These are phyloP conservation scores for Condylostylus longicornis DNA, from an alignment of 1,140 invertebrate genomes.

Conservation along the genomic window DNA sequence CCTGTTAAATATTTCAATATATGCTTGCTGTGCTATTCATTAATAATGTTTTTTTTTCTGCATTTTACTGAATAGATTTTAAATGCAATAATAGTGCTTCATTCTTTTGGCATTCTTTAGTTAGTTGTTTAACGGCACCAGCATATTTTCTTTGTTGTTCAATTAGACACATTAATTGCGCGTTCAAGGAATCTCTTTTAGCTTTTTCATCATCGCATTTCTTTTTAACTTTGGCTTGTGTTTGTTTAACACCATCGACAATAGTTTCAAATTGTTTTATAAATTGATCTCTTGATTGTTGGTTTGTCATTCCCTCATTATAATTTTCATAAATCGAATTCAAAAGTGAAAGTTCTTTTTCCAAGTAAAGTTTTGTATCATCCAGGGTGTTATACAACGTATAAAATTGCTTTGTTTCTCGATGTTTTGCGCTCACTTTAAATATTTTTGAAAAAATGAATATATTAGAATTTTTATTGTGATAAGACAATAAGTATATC, in stretches of 20 bases:
- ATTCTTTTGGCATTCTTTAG: conserved; percentile 53
- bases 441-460: conserved; percentile 12
- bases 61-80: conserved; percentile 23
- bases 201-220: conserved; percentile 54
- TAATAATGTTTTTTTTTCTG: too few relatives aligned
- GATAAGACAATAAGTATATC: conserved; percentile 1
- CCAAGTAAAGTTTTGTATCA: conserved; percentile 80
- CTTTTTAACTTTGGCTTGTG: conserved; percentile 55
- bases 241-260: conserved; percentile 68
- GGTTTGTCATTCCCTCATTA: conserved; percentile 57
- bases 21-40: too few relatives aligned
- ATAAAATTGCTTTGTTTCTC: conserved; percentile 95
- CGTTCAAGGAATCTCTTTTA: conserved; percentile 52
- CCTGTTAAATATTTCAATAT: too few relatives aligned
- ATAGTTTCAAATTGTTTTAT: conserved; percentile 76
- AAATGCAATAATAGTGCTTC: conserved; percentile 36
- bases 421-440: conserved; percentile 82
- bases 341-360: conserved; percentile 77
- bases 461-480: neutral
- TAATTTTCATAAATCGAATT: conserved; percentile 93
- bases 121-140: conserved; percentile 66
- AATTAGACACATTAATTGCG: conserved; percentile 52
- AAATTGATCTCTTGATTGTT: conserved; percentile 65
- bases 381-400: conserved; percentile 91
- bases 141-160: conserved; percentile 75